phyloP scores from a whole-genome alignment of 1,140 invertebrate genomes.

The Planococcus citri region DNA sequence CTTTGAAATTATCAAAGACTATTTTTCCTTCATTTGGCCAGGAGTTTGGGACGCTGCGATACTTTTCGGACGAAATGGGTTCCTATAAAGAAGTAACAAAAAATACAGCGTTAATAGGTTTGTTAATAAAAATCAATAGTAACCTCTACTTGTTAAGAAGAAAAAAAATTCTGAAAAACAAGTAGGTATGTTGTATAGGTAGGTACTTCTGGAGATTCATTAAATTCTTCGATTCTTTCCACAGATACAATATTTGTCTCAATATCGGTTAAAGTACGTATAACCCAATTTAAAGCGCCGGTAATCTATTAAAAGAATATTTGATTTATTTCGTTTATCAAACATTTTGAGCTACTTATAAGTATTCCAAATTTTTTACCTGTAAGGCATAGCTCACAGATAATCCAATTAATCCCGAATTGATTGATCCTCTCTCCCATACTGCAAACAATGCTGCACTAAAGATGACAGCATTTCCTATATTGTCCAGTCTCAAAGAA shows the following conservation, averaged over 20 bases:
- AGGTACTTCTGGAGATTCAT: constrained; percentile 55
- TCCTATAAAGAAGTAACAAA: background rate
- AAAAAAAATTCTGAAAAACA: no score
- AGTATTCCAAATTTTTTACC: constrained; percentile 37
- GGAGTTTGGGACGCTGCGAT: constrained; percentile 39
- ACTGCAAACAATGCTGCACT: constrained; percentile 80
- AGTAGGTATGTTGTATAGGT: background rate
- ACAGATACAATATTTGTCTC: constrained; percentile 97
- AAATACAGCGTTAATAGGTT: background rate
- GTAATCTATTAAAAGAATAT: constrained; percentile 50
- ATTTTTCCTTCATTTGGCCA: constrained; percentile 67
- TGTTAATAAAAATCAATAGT: no score
- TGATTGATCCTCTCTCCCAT: constrained; percentile 49
- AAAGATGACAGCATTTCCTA: constrained; percentile 82
- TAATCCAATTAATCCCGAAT: constrained; percentile 69
- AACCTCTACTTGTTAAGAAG: no score
- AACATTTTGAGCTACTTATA: background rate
- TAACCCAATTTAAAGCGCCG: constrained; percentile 89
- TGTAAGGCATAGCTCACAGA: constrained; percentile 81
- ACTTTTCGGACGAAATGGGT: constrained; percentile 39
- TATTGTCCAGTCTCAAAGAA: constrained; percentile 77
- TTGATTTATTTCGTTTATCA: no score
- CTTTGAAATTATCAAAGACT: constrained; percentile 59
- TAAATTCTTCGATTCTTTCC: constrained; percentile 92
- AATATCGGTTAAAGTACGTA: constrained; percentile 89